Percentiles rank a stretch among this genome's conserved stretches.
Conservation (phyloP, 92 coral and sea anemone genomes). For the Anthopleura xanthogrammica region DNA sequence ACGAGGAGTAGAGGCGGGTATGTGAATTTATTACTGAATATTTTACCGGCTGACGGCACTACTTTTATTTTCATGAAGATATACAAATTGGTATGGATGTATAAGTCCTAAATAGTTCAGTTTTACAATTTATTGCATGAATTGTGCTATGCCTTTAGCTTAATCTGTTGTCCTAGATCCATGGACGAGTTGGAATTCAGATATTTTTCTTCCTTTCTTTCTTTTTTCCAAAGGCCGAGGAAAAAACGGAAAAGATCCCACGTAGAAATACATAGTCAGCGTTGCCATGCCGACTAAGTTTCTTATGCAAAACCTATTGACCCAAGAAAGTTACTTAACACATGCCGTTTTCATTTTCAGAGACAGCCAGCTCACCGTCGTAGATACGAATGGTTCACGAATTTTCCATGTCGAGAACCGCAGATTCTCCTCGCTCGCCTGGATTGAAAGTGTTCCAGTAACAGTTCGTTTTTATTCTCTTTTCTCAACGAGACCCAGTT, state of each 20-base stretch:
- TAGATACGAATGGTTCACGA: neutral
- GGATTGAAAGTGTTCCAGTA: neutral
- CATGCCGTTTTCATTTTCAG: neutral
- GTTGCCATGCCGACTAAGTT: neutral
- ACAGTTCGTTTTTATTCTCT: neutral
- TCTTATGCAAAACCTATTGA: neutral
- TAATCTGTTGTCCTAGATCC: no score
- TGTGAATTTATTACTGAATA: neutral
- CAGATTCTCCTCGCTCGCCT: neutral
- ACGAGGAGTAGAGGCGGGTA: neutral
- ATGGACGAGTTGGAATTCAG: neutral
- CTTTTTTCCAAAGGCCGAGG: no score
- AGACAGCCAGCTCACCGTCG: neutral
- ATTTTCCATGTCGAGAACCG: neutral
- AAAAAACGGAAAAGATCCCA: no score
- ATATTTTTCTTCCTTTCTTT: no score
- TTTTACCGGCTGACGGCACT: no score
- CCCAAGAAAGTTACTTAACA: no score
- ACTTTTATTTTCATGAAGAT: no score
- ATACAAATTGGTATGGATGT: no score
- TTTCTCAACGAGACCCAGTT: neutral
- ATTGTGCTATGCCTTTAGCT: no score
- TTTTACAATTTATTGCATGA: no score
- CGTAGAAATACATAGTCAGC: no score
- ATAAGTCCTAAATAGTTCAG: no score